Conservation (phyloP, 2,113 vertebrate species). For the Miniopterus natalensis region DNA sequence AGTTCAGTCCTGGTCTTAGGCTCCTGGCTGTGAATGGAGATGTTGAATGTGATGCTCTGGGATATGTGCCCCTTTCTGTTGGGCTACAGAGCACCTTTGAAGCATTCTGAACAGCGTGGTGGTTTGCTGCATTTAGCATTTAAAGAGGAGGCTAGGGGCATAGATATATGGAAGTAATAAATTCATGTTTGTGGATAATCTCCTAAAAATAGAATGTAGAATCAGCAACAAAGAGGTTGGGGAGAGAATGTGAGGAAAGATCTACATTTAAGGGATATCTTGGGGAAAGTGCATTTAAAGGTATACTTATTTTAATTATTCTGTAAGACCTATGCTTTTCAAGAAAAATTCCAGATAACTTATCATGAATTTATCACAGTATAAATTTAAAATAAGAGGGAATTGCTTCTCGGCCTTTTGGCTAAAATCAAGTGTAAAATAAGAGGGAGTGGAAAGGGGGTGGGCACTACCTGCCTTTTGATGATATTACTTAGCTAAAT, state of each 20-base stretch:
- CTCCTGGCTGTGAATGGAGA: not conserved
- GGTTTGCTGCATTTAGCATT: not conserved
- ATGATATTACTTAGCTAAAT: not conserved
- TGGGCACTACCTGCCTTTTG: not conserved
- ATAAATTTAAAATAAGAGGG: not conserved
- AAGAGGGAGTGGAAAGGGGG: not conserved
- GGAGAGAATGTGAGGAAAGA: not conserved
- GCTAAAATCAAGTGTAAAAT: not conserved
- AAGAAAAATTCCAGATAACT: not conserved
- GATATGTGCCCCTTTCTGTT: not conserved
- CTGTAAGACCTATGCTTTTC: not conserved
- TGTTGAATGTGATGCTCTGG: not conserved
- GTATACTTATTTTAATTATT: not conserved
- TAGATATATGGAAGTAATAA: conserved; percentile 38
- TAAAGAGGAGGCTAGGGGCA: not conserved
- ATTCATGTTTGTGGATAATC: not conserved
- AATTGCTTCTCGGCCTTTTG: not conserved
- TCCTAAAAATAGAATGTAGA: conserved; percentile 36
- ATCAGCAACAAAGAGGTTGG: not conserved
- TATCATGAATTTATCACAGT: not conserved
- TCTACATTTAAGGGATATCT: not conserved
- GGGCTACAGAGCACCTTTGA: not conserved
- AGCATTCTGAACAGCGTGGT: not conserved
- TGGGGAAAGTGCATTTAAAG: not conserved
- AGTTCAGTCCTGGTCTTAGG: not conserved